These are phyloP conservation scores for Mesochorus sp. DNA, from an alignment of 2,888 invertebrate species.

Conservation along the genomic window DNA sequence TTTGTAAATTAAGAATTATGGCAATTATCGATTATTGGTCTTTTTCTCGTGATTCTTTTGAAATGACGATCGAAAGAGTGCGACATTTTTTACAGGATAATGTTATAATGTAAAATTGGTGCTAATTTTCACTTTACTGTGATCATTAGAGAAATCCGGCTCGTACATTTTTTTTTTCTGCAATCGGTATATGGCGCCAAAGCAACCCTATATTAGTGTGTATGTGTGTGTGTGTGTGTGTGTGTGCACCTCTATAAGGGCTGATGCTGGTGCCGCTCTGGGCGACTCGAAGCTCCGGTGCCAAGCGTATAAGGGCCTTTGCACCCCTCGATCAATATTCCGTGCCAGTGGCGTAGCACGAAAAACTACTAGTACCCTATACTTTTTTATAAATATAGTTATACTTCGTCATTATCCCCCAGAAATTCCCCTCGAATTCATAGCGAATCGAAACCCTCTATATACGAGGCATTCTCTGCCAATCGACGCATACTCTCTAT, in stretches of 20 bases:
- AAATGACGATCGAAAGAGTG: no score
- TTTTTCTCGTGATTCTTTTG: no score
- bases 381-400: constrained; percentile 19
- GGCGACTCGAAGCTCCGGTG: constrained; percentile 58
- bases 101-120: constrained; percentile 51
- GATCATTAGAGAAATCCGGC: constrained; percentile 42
- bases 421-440: not conserved
- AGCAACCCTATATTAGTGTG: constrained; percentile 3
- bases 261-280: constrained; percentile 42
- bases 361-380: constrained; percentile 66
- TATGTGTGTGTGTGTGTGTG: constrained; percentile 6
- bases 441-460: not conserved
- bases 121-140: constrained; percentile 46
- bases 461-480: not conserved
- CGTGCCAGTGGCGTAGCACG: constrained; percentile 76
- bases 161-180: constrained; percentile 11
- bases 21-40: no score
- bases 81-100: no score
- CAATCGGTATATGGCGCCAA: constrained; percentile 42
- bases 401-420: constrained; percentile 4
- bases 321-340: constrained; percentile 77
- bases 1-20: no score
- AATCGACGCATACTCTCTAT: not conserved
- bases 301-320: constrained; percentile 71
- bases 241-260: constrained; percentile 49